These are phyloP conservation scores for Musca vetustissima DNA, from an alignment of 1,140 invertebrate species.

Conservation along the genomic window DNA sequence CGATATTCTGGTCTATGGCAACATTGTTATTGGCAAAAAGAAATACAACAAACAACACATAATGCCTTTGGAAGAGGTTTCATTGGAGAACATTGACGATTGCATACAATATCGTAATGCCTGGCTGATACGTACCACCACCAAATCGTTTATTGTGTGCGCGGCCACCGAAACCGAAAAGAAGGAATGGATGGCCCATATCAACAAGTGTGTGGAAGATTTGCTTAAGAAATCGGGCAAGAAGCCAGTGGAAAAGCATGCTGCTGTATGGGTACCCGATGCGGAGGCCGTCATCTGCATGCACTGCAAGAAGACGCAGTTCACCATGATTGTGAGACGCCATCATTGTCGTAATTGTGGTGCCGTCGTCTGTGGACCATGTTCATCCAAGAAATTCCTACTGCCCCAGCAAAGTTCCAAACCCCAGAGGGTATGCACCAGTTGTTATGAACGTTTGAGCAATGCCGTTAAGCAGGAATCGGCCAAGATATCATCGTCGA, in stretches of 20 bases:
- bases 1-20: conserved; percentile 98
- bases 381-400: conserved; percentile 90
- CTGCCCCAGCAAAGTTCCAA: conserved; percentile 91
- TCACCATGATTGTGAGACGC: conserved; percentile 93
- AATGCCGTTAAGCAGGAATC: conserved; percentile 61
- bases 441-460: conserved; percentile 84
- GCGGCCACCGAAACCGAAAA: conserved; percentile 96
- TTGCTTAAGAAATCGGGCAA: conserved; percentile 94
- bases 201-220: conserved; percentile 97
- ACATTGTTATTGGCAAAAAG: conserved; percentile 98
- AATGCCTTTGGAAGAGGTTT: conserved; percentile 96
- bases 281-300: conserved; percentile 93
- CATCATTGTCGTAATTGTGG: conserved; percentile 98
- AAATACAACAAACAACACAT: conserved; percentile 99
- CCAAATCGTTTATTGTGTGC: conserved; percentile 99
- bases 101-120: conserved; percentile 88
- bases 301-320: conserved; percentile 96
- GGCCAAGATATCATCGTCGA: conserved; percentile 45
- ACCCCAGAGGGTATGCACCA: conserved; percentile 89
- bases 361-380: conserved; percentile 94
- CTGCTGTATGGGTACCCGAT: conserved; percentile 98
- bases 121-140: conserved; percentile 96
- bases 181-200: conserved; percentile 99
- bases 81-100: conserved; percentile 91
- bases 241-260: conserved; percentile 87